Base-by-base conservation (phyloP, 2,888 invertebrate genomes). In the Hecatera dysodea region DNA sequence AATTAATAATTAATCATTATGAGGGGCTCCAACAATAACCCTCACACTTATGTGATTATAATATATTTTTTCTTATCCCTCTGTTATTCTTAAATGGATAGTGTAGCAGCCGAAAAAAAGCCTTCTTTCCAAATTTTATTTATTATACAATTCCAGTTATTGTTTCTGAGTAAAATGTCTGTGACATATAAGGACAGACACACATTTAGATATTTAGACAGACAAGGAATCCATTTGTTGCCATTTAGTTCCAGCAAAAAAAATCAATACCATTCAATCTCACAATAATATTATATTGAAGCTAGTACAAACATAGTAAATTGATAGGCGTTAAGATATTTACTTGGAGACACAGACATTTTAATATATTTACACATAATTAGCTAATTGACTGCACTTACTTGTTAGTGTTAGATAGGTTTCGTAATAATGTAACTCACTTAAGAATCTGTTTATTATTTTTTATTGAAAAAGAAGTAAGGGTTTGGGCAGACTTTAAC, bases 271-370 rank as follows among this genome's bases (percentile, higher is more conserved):
- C 19, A 59, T 29, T 24, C 62, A 46, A 61, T 72, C 39, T 62
- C 33, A 3, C 27, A 29, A 7, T 24, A 33, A 27, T 39, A 42
- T 42, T 59, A 46, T n/a, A 72, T 53, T 55, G 15, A 78, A 46
- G 36, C 50, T 69, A 78, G 78, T 78, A 78, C 78, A 78, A 78
- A 77, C 63, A 55, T 60, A 50, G 24, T 78, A 62, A 75, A 78
- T 65, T 50, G 24, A 67, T 59, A 60, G 39, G 39, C 46, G 22
- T 33, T 59, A 53, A 48, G 22, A 50, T 59, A 59, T 72, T 65
- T 76, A 59, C 53, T 46, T 36, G 24, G 2, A 29, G 12, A 29
- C 48, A 53, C n/a, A 6, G 15, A 57, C 9, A 24, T 53, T 48
- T 46, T 46, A 55, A 29, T 55, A 22, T 65, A 53, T 62, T 65